A percentile compares a stretch with the other conserved stretches of the same genome.
These are phyloP conservation scores for Mellilla xanthometata DNA, from an alignment of 2,888 invertebrate species.

Conservation along the genomic window DNA sequence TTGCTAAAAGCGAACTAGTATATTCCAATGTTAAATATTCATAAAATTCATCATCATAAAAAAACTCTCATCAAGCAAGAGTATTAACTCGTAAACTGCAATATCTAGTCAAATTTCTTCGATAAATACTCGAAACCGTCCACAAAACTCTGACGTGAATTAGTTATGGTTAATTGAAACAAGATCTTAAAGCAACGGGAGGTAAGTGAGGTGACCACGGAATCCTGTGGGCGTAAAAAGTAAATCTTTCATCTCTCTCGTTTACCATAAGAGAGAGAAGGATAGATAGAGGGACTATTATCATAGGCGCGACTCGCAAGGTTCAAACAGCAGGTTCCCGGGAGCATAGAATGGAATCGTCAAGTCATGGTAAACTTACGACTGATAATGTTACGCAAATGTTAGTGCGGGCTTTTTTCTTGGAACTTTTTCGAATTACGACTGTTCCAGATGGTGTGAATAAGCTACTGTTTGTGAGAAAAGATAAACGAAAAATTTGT, in stretches of 20 bases:
- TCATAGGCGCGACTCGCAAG: slow-evolving; percentile 34
- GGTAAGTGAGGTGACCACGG: slow-evolving; percentile 30
- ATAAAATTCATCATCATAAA: no score
- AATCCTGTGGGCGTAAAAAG: slow-evolving; percentile 57
- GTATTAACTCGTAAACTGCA: no score
- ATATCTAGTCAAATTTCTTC: slow-evolving; percentile 6
- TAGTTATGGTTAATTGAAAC: slow-evolving; percentile 61
- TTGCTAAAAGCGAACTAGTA: no score
- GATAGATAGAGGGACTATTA: slow-evolving; percentile 42
- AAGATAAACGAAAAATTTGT: not conserved
- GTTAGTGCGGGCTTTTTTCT: slow-evolving; percentile 5
- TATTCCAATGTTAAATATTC: no score
- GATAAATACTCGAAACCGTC: slow-evolving; percentile 14
- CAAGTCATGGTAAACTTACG: slow-evolving; percentile 21
- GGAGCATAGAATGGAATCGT: slow-evolving; percentile 27
- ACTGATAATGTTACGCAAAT: slow-evolving; percentile 17
- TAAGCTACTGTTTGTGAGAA: not conserved
- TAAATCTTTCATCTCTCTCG: slow-evolving; percentile 41
- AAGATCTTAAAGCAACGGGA: slow-evolving; percentile 58
- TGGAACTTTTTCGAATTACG: not conserved
- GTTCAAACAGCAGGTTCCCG: slow-evolving; percentile 39
- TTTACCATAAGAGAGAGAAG: slow-evolving; percentile 33
- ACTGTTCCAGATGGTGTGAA: not conserved
- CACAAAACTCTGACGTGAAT: slow-evolving; percentile 17
- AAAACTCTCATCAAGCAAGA: no score